These are phyloP conservation scores for Clinocottus analis DNA, from an alignment of 2,113 vertebrate genomes.

Conservation along the genomic window DNA sequence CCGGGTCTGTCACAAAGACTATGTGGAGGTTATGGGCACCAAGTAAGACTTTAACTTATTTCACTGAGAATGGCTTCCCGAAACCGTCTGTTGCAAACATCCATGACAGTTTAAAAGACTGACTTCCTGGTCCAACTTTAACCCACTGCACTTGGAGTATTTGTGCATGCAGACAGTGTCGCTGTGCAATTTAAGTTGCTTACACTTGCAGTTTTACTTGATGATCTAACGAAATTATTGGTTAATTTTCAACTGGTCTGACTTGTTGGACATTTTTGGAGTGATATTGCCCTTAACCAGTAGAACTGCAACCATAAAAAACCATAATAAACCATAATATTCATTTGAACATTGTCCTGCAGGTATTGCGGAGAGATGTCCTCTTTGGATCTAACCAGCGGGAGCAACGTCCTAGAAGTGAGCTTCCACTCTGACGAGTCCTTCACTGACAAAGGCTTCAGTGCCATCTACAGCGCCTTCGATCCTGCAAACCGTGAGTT, in stretches of 20 bases:
- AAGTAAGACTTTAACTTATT: constrained; percentile 72
- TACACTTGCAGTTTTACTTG: neutral
- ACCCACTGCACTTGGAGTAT: neutral
- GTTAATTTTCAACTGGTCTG: neutral
- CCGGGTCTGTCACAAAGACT: constrained; percentile 82
- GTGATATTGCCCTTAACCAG: neutral
- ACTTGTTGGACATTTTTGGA: neutral
- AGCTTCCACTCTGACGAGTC: constrained; percentile 83
- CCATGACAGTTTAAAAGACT: neutral
- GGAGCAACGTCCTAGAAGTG: constrained; percentile 62
- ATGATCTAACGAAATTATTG: neutral
- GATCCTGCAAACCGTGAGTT: constrained; percentile 83
- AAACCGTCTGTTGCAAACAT: neutral
- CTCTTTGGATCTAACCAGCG: constrained; percentile 70
- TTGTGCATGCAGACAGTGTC: neutral
- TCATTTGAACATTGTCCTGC: constrained; percentile 2
- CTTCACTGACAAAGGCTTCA: constrained; percentile 85
- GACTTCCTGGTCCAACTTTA: neutral
- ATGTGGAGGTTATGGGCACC: constrained; percentile 71
- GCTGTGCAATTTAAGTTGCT: neutral
- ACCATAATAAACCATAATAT: neutral
- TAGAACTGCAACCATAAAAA: neutral
- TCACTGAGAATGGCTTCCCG: neutral
- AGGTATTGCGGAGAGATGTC: constrained; percentile 84
- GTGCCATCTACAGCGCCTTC: constrained; percentile 71